These are phyloP conservation scores for Acanthacorydalis orientalis DNA, from an alignment of 2,888 invertebrate genomes.

Conservation along the genomic window DNA sequence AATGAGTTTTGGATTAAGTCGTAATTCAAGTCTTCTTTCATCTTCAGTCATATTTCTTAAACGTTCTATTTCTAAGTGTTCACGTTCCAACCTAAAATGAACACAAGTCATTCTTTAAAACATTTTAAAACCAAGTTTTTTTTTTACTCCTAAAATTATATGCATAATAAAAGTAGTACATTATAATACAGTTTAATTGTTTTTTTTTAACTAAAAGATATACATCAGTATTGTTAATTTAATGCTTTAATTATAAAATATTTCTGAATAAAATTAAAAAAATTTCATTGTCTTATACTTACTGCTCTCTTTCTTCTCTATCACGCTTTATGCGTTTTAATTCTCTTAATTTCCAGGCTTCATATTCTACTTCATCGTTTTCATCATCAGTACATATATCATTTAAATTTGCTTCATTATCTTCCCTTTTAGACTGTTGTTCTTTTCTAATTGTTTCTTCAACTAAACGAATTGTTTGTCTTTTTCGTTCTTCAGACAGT, in stretches of 20 bases:
- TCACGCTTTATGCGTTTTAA: conserved; percentile 91
- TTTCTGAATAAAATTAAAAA: background rate
- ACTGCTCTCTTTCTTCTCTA: conserved; percentile 87
- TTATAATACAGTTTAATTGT: too few species aligned
- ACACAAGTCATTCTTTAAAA: too few species aligned
- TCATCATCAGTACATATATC: conserved; percentile 90
- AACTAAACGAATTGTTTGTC: conserved; percentile 76
- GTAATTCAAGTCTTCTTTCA: conserved; percentile 75
- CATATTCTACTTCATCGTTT: conserved; percentile 91
- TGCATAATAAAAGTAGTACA: too few species aligned
- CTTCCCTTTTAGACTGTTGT: conserved; percentile 45
- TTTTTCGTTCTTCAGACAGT: conserved; percentile 72
- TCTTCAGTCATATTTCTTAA: conserved; percentile 92
- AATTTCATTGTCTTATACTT: conserved; percentile 23
- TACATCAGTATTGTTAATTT: background rate
- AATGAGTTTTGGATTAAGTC: conserved; percentile 79
- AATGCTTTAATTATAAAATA: background rate
- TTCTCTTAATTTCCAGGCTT: conserved; percentile 95
- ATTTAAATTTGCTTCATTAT: conserved; percentile 59
- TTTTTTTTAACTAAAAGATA: too few species aligned
- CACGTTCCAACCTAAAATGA: conserved; percentile 59
- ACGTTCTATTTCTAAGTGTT: conserved; percentile 74
- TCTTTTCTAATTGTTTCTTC: conserved; percentile 82
- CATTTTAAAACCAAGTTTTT: too few species aligned
- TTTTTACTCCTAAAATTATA: too few species aligned